Base-by-base conservation (phyloP, 2,113 vertebrate genomes). In the Ochotona princeps region DNA sequence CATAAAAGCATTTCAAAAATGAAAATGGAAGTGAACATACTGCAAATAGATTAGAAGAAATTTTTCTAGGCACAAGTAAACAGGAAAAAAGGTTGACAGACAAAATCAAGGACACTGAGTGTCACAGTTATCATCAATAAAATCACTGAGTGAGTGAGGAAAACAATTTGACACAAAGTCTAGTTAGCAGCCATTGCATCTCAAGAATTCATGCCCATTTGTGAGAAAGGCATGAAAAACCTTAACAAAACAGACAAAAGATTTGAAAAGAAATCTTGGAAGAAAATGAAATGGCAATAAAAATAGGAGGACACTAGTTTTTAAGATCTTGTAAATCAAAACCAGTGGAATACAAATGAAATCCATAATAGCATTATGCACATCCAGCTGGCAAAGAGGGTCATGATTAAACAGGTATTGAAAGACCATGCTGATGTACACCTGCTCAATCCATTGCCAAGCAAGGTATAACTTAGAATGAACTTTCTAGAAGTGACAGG, bases 51-150 rank as follows among this genome's bases (percentile, higher is more conserved):
- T 66, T 32, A 73, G 54, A n/a, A 72, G 89, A 89, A 51, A 85
- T 1, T 20, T 80, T 49, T 90, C 61, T 65, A 69, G 80, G 60
- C 32, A 11, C 76, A 49, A 49, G 6, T 73, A 74, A 65, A 51
- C 60, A 78, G 79, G 23, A 44, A 60, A 63, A 57, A 80, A 70
- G 7, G 32, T 20, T 54, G 12, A 30, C n/a, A 51, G 54, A 30
- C 49, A 61, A 66, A 90, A 67, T 72, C 21, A 87, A 83, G 83
- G 61, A 13, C 26, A 30, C 51, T 51, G 32, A 90, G 17, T 35
- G 25, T 60, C 60, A 70, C 30, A 20, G 66, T 84, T 21, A 13
- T 60, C 26, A 2, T 23, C 44, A 74, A 38, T 5, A 20, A 28
- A 23, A 23, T 11, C 23, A 18, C 60, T 61, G 47, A 79, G 18